Evolutionary conservation across 2,888 invertebrate species (phyloP).

Genomic region (Acronicta psi): DNA sequence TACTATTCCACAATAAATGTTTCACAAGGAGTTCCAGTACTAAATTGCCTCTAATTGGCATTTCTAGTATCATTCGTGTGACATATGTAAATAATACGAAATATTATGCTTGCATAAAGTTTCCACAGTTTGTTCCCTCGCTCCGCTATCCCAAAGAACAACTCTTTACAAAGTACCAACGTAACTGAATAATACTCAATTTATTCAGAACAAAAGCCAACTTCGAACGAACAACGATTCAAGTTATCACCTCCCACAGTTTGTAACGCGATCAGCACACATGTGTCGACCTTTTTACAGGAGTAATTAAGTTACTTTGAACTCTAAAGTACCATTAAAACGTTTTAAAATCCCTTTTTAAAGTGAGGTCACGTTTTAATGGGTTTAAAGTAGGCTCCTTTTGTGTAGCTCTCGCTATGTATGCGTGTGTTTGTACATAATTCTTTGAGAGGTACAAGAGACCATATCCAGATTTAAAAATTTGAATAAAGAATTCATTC

Average conservation of each 20-base stretch:
- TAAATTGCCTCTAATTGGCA: neutral
- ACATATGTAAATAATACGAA: constrained; percentile 2
- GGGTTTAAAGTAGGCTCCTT: constrained; percentile 35
- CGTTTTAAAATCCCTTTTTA: constrained; percentile 52
- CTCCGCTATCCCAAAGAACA: constrained; percentile 29
- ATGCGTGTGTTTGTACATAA: constrained; percentile 14
- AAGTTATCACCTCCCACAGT: constrained; percentile 29
- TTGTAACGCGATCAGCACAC: constrained; percentile 42
- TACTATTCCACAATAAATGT: too few species aligned
- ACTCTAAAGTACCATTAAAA: constrained; percentile 50
- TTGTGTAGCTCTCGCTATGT: constrained; percentile 11
- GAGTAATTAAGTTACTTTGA: constrained; percentile 49
- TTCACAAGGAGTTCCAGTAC: too few species aligned
- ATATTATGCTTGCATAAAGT: constrained; percentile 1
- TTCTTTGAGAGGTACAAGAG: constrained; percentile 12
- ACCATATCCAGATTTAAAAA: constrained; percentile 11
- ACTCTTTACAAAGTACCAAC: constrained; percentile 13
- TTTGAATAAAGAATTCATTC: too few species aligned
- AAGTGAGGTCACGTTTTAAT: constrained; percentile 52
- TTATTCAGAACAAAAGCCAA: constrained; percentile 37
- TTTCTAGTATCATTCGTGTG: neutral
- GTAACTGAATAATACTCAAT: constrained; percentile 39
- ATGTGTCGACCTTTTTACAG: constrained; percentile 41
- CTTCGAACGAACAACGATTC: constrained; percentile 40
- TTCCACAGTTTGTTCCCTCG: neutral